Conservation (phyloP, 2,888 invertebrate species). For the Xestia rhomboidea region DNA sequence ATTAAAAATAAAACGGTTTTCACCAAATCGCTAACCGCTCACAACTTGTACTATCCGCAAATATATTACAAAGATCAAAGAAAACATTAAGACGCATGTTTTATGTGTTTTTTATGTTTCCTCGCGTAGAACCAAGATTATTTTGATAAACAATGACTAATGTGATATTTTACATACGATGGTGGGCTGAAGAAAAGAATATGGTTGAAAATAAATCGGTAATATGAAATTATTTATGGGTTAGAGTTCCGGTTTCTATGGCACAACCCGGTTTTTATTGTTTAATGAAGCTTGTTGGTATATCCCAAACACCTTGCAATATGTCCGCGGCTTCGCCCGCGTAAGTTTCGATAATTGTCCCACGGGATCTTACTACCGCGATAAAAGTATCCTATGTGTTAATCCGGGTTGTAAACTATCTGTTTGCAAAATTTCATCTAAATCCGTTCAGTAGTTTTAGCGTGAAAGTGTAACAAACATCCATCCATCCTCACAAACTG, state of each 20-base stretch:
- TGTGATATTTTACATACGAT: slow-evolving; percentile 18
- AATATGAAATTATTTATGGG: background rate
- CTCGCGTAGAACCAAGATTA: slow-evolving; percentile 33
- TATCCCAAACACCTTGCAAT: no score
- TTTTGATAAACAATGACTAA: slow-evolving; percentile 59
- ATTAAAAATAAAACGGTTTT: background rate
- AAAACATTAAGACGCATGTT: slow-evolving; percentile 54
- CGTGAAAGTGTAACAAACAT: no score
- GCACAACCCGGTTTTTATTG: slow-evolving; percentile 9
- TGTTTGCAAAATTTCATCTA: no score
- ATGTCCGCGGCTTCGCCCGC: no score
- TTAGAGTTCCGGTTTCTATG: slow-evolving; percentile 8
- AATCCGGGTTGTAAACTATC: no score
- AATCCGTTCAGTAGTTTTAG: no score
- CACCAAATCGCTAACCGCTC: slow-evolving; percentile 17
- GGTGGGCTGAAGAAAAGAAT: slow-evolving; percentile 9
- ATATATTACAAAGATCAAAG: slow-evolving; percentile 60
- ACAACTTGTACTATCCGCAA: slow-evolving; percentile 16
- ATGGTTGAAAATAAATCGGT: slow-evolving; percentile 22
- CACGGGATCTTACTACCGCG: no score
- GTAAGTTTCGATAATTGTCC: no score
- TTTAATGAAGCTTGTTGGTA: no score
- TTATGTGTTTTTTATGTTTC: slow-evolving; percentile 53
- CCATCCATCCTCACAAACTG: no score
- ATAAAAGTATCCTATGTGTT: no score